Conservation (phyloP, 1,140 invertebrate genomes). For the Brachionus calyciflorus region DNA sequence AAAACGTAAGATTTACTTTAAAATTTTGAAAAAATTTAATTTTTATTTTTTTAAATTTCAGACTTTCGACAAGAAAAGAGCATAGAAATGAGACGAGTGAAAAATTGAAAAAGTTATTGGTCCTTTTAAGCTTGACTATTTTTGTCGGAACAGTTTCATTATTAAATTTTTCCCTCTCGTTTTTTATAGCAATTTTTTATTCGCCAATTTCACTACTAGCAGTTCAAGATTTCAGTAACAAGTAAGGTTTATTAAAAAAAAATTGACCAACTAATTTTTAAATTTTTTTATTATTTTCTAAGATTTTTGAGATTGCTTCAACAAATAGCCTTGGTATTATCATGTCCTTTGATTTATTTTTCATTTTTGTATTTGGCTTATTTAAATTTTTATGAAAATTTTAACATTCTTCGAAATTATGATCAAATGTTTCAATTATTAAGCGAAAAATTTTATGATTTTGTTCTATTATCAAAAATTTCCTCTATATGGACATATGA, state of each 20-base stretch:
- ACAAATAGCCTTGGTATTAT: not conserved
- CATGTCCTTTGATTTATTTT: slow-evolving; percentile 7
- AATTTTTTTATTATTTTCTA: not conserved
- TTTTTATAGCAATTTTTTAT: slow-evolving; percentile 25
- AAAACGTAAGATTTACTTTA: not conserved
- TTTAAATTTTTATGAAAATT: not conserved
- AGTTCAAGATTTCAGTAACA: not conserved
- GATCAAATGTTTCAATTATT: not conserved
- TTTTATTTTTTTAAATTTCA: too few species aligned
- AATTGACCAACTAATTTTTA: not conserved
- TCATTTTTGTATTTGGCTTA: not conserved
- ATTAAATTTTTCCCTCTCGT: slow-evolving; percentile 20
- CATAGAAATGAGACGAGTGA: slow-evolving; percentile 12
- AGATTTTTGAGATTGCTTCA: not conserved
- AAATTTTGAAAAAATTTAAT: not conserved
- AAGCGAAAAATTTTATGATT: not conserved
- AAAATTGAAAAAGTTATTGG: not conserved
- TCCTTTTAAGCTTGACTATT: not conserved
- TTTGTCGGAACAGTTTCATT: slow-evolving; percentile 35
- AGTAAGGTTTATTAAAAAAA: not conserved
- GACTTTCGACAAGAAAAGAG: not conserved
- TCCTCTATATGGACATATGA: slow-evolving; percentile 32
- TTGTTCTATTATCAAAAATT: not conserved
- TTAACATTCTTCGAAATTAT: not conserved
- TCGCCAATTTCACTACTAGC: not conserved